Percentiles rank a stretch among this genome's conserved stretches.
These are phyloP conservation scores for Cynoglossus semilaevis DNA, from an alignment of 2,113 vertebrate species.

Conservation along the genomic window DNA sequence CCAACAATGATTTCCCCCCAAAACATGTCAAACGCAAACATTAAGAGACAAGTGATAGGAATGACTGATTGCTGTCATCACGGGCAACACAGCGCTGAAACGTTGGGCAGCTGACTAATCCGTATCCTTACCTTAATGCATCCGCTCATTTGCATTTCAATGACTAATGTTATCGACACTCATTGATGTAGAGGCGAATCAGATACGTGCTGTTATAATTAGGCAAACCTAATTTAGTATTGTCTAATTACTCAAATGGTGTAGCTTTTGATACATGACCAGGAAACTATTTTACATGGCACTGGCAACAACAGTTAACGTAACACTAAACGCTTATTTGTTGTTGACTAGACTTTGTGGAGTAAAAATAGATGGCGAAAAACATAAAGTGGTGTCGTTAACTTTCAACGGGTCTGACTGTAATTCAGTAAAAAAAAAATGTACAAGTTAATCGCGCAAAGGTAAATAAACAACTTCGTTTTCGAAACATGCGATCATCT, in stretches of 20 bases:
- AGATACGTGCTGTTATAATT: conserved; percentile 21
- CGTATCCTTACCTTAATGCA: conserved; percentile 31
- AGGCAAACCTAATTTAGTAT: conserved; percentile 17
- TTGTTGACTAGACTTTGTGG: too few species aligned
- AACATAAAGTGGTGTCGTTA: not conserved
- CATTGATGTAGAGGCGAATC: conserved; percentile 21
- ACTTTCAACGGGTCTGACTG: not conserved
- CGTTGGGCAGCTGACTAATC: conserved; percentile 28
- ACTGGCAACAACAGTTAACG: too few species aligned
- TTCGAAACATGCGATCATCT: too few species aligned
- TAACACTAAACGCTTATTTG: too few species aligned
- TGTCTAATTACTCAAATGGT: conserved; percentile 2
- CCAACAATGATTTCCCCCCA: conserved; percentile 22
- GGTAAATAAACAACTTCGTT: too few species aligned
- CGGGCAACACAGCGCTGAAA: conserved; percentile 18
- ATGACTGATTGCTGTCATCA: conserved; percentile 52
- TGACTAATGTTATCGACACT: conserved; percentile 39
- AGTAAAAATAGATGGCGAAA: not conserved
- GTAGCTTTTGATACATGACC: conserved; percentile 7
- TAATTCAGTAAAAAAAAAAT: too few species aligned
- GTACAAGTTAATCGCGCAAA: too few species aligned
- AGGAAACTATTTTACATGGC: conserved; percentile 6
- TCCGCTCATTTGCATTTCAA: conserved; percentile 45
- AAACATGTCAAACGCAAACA: conserved; percentile 29
- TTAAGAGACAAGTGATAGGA: conserved; percentile 39